These are phyloP conservation scores for Pogonocichla stellata DNA, from an alignment of 2,113 vertebrate species.

Conservation along the genomic window DNA sequence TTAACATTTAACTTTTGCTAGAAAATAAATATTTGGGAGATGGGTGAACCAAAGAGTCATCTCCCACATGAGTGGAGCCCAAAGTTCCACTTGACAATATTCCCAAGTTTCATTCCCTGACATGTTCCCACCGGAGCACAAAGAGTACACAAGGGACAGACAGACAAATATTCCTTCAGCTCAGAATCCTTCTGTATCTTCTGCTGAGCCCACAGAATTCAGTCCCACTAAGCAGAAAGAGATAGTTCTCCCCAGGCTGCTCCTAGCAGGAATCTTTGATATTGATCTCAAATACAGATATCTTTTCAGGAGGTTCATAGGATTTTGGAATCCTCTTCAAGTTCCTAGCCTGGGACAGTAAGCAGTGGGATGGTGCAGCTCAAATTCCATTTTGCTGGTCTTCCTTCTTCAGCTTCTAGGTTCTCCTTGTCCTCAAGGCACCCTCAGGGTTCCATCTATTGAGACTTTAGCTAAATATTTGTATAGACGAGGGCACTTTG, in stretches of 20 bases:
- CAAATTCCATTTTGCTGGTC: not conserved
- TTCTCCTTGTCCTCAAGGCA: conserved; percentile 37
- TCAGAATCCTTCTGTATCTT: not conserved
- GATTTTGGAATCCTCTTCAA: not conserved
- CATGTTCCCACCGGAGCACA: accelerated
- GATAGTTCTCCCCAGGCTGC: not conserved
- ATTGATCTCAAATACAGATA: accelerated
- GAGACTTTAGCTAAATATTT: conserved; percentile 33
- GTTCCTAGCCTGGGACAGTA: not conserved
- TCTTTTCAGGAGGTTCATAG: not conserved
- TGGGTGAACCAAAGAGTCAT: not conserved
- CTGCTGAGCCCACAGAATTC: not conserved
- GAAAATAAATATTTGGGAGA: not conserved
- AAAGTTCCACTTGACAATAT: not conserved
- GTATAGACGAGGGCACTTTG: not conserved
- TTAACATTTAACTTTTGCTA: not conserved
- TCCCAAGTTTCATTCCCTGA: not conserved
- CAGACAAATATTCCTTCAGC: not conserved
- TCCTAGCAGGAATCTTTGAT: not conserved
- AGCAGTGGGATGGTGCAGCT: not conserved
- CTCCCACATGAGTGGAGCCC: not conserved
- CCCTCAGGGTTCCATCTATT: not conserved
- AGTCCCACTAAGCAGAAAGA: not conserved
- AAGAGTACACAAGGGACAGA: not conserved
- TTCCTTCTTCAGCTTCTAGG: not conserved